Conservation (phyloP, 2,797 vertebrate species). For the Dermochelys coriacea region DNA sequence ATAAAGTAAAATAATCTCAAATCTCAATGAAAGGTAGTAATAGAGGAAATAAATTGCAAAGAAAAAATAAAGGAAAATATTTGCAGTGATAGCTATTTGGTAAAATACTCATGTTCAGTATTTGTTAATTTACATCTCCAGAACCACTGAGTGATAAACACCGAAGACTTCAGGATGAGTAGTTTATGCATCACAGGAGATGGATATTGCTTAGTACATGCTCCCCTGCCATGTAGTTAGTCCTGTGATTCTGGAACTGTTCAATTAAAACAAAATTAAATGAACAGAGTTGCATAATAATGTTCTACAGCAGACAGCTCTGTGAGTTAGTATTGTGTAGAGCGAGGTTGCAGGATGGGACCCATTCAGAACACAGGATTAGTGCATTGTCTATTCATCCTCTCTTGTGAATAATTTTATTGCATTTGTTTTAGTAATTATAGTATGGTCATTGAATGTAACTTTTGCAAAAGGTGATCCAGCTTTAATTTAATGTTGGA, state of each 20-base stretch:
- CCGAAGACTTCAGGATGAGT: neutral
- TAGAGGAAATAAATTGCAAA: neutral
- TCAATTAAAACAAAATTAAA: neutral
- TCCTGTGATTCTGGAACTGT: neutral
- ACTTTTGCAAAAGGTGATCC: neutral
- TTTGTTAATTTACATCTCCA: neutral
- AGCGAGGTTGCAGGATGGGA: fast-evolving
- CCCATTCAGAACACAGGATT: neutral
- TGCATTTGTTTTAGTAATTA: neutral
- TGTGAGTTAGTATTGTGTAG: neutral
- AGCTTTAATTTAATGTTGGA: neutral
- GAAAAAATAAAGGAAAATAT: neutral
- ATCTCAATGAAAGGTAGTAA: neutral
- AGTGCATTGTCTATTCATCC: neutral
- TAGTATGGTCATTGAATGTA: neutral
- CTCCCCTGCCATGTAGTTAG: neutral
- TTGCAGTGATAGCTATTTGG: neutral
- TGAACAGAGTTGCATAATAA: neutral
- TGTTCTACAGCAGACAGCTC: neutral
- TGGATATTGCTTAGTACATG: neutral
- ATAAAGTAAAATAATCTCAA: neutral
- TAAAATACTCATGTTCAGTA: neutral
- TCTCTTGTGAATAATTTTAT: neutral
- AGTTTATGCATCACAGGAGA: neutral
- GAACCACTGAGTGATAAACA: neutral